Evolutionary conservation across 2,888 invertebrate species (phyloP).

Genomic region (Nesidiocoris tenuis): DNA sequence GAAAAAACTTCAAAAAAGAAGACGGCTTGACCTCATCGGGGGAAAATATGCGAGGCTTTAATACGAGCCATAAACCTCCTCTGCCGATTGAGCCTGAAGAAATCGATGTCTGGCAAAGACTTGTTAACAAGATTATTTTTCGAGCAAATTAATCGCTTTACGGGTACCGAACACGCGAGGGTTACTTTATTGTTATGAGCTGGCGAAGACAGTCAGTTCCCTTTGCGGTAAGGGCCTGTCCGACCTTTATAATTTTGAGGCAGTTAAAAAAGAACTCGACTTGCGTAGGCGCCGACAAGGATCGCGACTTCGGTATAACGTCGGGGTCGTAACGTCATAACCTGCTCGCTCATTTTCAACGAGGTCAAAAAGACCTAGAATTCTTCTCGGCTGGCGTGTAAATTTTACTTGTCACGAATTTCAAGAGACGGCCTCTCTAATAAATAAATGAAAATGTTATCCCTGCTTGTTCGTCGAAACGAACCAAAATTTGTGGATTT

Average conservation of each 20-base stretch:
- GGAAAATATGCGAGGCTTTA: background rate
- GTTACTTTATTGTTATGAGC: slow-evolving; percentile 27
- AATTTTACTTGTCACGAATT: too few species aligned
- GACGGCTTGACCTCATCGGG: background rate
- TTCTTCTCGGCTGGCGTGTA: too few species aligned
- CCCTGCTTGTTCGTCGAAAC: too few species aligned
- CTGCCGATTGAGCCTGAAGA: background rate
- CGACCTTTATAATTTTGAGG: slow-evolving; percentile 26
- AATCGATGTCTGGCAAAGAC: background rate
- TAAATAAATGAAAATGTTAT: too few species aligned
- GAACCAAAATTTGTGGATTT: too few species aligned
- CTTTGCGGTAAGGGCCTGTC: background rate
- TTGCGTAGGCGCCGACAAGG: slow-evolving; percentile 35
- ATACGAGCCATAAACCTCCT: background rate
- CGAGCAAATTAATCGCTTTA: slow-evolving; percentile 31
- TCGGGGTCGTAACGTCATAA: too few species aligned
- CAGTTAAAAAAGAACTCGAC: slow-evolving; percentile 25
- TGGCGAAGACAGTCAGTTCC: background rate
- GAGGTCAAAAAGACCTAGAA: too few species aligned
- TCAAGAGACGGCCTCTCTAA: too few species aligned
- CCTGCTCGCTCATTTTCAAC: too few species aligned
- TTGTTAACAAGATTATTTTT: slow-evolving; percentile 33
- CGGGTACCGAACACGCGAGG: slow-evolving; percentile 31
- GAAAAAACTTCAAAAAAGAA: too few species aligned
- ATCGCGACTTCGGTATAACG: too few species aligned